Evolutionary conservation across 2,113 vertebrate genomes (phyloP).

Genomic region (Tursiops truncatus): DNA sequence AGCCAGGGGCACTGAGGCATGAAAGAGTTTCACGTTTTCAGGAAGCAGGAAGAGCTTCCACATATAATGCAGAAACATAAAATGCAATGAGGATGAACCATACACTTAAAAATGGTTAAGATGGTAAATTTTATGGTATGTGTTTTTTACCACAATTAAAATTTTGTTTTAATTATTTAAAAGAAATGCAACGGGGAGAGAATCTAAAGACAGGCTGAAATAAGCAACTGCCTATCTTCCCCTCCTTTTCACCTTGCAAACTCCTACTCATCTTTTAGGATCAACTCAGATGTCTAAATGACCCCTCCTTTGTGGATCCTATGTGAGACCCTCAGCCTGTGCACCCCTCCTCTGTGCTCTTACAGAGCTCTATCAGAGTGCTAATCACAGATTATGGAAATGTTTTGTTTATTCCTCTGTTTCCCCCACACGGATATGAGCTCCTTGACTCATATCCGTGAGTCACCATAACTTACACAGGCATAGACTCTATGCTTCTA

Average conservation of each 20-base stretch:
- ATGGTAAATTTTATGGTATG: not conserved
- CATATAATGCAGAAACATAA: not conserved
- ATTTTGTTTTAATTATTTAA: not conserved
- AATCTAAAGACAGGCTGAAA: not conserved
- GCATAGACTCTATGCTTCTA: not conserved
- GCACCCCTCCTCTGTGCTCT: not conserved
- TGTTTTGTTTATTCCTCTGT: not conserved
- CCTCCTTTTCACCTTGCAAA: not conserved
- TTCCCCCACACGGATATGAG: not conserved
- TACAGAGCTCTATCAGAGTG: not conserved
- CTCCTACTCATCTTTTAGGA: not conserved
- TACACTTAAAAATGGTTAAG: not conserved
- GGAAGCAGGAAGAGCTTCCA: not conserved
- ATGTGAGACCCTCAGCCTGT: not conserved
- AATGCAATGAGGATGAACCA: not conserved
- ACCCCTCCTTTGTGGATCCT: not conserved
- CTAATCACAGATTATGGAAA: not conserved
- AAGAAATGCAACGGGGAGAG: not conserved
- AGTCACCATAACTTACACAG: not conserved
- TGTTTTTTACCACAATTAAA: not conserved
- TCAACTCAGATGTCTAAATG: not conserved
- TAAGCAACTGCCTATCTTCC: not conserved
- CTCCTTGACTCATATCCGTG: not conserved
- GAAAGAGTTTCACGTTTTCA: not conserved
- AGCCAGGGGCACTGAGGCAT: not conserved